Evolutionary conservation across 2,888 invertebrate species (phyloP), one percentile per base, ranked within the genome.

Genomic region (Drosophila paranaensis): DNA sequence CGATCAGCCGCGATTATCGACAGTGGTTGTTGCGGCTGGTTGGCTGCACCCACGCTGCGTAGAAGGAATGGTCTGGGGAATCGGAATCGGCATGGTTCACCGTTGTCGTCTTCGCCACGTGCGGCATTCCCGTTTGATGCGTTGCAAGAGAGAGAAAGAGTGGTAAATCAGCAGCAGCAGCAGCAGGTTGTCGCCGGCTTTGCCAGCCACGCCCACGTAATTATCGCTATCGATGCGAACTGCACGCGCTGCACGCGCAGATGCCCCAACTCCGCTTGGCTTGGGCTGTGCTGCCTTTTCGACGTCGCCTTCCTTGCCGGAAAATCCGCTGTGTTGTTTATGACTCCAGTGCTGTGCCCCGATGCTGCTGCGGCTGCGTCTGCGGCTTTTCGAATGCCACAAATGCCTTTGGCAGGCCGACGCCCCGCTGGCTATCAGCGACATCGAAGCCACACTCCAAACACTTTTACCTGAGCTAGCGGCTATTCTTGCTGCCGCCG

Each of bases 1-100:
- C 74, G 84, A 83, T 83, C 83, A 86, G 74, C 66, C 74, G 75
- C 79, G 84, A 87, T 84, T 84, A 87, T 84, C 64, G 71, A 60
- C 58, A 27, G 45, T 74, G 70, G 71, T 80, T 82, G 77, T 71
- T 76, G 67, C 46, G 46, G 66, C 55, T 57, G 39, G 60, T 51
- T 61, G 54, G 46, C 65, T 75, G 74, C 86, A 74, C 86, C 78
- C 85, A 85, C 83, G 71, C 71, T 43, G 74, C 56, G 55, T 35
- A 30, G 16, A 16, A 30, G 54, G 45, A 39, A n/a, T 39, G 46
- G 37, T 6, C 8, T 25, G 27, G 43, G 64, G 42, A 20, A 16
- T 65, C 37, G 51, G 33, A 35, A 64, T 51, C 53, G 58, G 33
- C 39, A 53, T 43, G 30, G 39, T 2, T 35, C 33, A 25, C 53